Base-by-base conservation (phyloP, 2,888 invertebrate species). In the Temnothorax unifasciatus region DNA sequence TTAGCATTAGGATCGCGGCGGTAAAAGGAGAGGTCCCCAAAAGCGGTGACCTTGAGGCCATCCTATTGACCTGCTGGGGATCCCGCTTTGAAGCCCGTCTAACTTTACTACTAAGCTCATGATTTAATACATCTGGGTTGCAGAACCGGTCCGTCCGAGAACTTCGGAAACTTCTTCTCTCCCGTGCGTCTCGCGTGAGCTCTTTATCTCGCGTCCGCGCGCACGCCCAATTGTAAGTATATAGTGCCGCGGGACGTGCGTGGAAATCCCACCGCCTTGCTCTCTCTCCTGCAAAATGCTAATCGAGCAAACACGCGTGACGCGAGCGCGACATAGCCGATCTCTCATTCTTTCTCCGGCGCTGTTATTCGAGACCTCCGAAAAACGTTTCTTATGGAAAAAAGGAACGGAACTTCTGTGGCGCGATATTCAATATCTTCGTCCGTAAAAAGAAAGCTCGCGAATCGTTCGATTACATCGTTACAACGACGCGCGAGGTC, bases 401-500 rank as follows among this genome's bases (percentile, higher is more conserved):
- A 34, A 18, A 68, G 11, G 5, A 64, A 15, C 15, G 5, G 11
- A 21, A 13, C 5, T 5, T 13, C 6, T 52, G 8, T 4, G n/a
- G 29, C 13, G 13, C 61, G 18, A 21, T 11, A 11, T 38, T 52
- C 3, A 50, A 50, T n/a, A 47, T 6, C 18, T 71, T 81, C 9
- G 47, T 59, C 13, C 38, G 9, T 59, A 69, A 57, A 79, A 84
- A 85, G 74, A 29, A 29, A 59, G 59, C 75, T 74, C 38, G 75
- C 68, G 64, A 74, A 59, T 29, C 83, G 71, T 82, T 88, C 83
- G 86, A 83, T 83, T 54, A 74, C 82, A 73, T 71, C 59, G 83
- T 87, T 87, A 64, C 13, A 18, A 8, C 64, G 81, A 82, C 77
- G 50, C 77, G 50, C 86, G 86, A 89, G 85, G 88, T 87, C 83